phyloP scores from a whole-genome alignment of 2,888 invertebrate species.

The Tubulanus polymorphus region DNA sequence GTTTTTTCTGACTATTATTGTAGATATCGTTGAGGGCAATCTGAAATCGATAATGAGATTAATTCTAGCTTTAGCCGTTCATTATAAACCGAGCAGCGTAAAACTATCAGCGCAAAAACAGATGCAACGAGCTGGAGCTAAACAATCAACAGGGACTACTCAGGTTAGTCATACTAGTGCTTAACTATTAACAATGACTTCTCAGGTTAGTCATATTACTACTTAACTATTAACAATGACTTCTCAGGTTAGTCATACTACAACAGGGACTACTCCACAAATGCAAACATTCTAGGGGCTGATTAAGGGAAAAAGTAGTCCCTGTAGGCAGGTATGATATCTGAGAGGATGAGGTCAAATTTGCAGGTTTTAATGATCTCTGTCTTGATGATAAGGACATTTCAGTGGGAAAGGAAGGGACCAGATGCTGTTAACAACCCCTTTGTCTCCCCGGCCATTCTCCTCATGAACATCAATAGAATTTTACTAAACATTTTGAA shows the following conservation, averaged over 20 bases:
- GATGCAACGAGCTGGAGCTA: slow-evolving; percentile 6
- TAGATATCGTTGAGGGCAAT: slow-evolving; percentile 55
- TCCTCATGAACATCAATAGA: too few relatives aligned
- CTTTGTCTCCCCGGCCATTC: too few relatives aligned
- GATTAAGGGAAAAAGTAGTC: too few relatives aligned
- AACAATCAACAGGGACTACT: slow-evolving; percentile 8
- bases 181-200: slow-evolving; percentile 21
- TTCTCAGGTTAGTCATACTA: not conserved
- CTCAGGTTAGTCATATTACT: not conserved
- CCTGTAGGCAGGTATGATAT: too few relatives aligned
- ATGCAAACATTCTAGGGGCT: slow-evolving; percentile 5
- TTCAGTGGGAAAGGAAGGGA: too few relatives aligned
- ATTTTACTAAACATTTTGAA: too few relatives aligned
- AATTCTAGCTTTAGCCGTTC: slow-evolving; percentile 55
- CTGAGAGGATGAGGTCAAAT: too few relatives aligned
- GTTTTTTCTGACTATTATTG: too few relatives aligned
- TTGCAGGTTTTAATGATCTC: too few relatives aligned
- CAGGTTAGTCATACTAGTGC: slow-evolving; percentile 14
- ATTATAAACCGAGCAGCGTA: slow-evolving; percentile 53
- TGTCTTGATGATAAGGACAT: too few relatives aligned
- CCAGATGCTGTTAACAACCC: too few relatives aligned
- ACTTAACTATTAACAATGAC: slow-evolving; percentile 23
- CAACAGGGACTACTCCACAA: too few relatives aligned
- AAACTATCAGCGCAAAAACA: slow-evolving; percentile 35
- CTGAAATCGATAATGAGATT: slow-evolving; percentile 55